Evolutionary conservation across 2,113 vertebrate genomes (phyloP).

Genomic region (Nicator chloris): DNA sequence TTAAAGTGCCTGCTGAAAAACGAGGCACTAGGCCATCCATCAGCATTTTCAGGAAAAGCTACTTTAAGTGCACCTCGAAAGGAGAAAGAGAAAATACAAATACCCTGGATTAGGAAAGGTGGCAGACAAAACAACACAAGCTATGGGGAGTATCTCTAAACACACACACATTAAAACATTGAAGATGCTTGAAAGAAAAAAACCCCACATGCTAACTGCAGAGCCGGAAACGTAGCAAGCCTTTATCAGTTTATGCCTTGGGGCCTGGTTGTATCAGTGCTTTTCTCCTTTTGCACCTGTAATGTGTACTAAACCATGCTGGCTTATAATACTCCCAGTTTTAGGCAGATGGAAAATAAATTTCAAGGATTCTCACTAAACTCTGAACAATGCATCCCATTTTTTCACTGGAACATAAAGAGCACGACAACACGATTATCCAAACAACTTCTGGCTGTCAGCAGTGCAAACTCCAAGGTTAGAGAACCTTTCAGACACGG

Average conservation of each 20-base stretch:
- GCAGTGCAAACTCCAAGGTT: not conserved
- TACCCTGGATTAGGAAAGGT: not conserved
- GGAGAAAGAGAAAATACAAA: not conserved
- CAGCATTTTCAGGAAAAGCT: not conserved
- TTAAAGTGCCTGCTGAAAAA: not conserved
- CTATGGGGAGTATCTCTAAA: not conserved
- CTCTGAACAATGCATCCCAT: not conserved
- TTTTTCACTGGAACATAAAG: not conserved
- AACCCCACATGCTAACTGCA: fast-evolving
- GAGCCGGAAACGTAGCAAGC: not conserved
- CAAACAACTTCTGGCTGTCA: not conserved
- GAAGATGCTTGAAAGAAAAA: not conserved
- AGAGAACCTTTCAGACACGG: no score
- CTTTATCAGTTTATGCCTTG: not conserved
- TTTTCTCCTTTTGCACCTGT: not conserved
- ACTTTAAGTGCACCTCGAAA: not conserved
- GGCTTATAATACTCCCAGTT: not conserved
- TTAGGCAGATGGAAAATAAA: not conserved
- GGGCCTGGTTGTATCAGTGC: not conserved
- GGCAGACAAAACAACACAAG: not conserved
- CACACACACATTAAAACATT: not conserved
- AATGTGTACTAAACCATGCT: fast-evolving
- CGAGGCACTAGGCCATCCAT: not conserved
- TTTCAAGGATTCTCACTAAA: not conserved
- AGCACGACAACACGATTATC: fast-evolving